A percentile compares a stretch with the other conserved stretches of the same genome.
phyloP scores from a whole-genome alignment of 2,888 invertebrate species.

The Nowickia ferox region DNA sequence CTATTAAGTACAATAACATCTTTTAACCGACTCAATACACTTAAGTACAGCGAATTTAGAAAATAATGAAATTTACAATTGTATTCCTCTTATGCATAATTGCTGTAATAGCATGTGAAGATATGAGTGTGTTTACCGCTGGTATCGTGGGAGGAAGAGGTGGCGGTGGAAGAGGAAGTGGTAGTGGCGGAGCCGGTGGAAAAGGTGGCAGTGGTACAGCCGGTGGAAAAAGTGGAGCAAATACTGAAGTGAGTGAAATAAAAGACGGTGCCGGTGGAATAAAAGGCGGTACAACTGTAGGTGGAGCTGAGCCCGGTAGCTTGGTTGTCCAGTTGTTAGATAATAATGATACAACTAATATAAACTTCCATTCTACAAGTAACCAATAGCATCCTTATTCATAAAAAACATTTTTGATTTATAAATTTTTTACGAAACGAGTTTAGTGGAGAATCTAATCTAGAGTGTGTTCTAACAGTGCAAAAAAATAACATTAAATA shows the following conservation, averaged over 20 bases:
- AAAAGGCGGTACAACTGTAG: not conserved
- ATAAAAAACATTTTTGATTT: too few species aligned
- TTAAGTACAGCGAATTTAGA: not conserved
- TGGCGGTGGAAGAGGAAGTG: not conserved
- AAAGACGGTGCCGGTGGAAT: not conserved
- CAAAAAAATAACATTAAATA: too few species aligned
- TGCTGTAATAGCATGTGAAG: not conserved
- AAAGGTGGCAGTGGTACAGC: not conserved
- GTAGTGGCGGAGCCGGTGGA: not conserved
- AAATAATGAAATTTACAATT: not conserved
- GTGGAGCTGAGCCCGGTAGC: not conserved
- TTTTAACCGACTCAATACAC: not conserved
- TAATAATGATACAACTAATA: not conserved
- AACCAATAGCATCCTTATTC: too few species aligned
- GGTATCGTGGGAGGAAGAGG: not conserved
- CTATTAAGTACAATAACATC: not conserved
- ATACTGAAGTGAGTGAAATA: not conserved
- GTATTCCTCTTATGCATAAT: not conserved
- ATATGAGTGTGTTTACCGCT: too few species aligned
- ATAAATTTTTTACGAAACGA: too few species aligned
- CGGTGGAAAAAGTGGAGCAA: not conserved
- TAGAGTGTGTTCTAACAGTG: too few species aligned
- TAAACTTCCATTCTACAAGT: not conserved
- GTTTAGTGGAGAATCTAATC: too few species aligned
- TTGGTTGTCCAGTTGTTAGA: not conserved